Percentiles rank a stretch among this genome's conserved stretches.
Conservation (phyloP, 2,113 vertebrate species). For the Osmerus eperlanus region DNA sequence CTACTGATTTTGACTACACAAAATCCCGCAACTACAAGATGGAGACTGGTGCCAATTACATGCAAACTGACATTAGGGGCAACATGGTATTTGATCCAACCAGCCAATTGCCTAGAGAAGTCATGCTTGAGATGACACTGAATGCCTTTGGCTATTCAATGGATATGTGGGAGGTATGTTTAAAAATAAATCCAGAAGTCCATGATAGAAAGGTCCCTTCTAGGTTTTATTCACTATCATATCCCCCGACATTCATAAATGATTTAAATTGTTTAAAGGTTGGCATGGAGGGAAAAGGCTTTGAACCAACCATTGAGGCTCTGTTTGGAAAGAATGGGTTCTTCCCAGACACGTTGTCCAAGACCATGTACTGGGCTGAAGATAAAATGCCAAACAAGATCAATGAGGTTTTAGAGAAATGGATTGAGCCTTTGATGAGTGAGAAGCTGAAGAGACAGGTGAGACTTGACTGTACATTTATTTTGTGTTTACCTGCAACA, state of each 20-base stretch:
- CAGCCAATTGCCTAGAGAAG: constrained; percentile 81
- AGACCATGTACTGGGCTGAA: constrained; percentile 83
- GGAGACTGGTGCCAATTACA: constrained; percentile 31
- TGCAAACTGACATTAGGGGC: constrained; percentile 72
- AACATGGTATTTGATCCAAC: constrained; percentile 84
- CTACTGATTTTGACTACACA: constrained; percentile 69
- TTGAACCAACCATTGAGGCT: constrained; percentile 85
- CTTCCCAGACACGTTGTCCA: constrained; percentile 84
- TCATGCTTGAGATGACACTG: constrained; percentile 84
- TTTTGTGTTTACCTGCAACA: too few species aligned
- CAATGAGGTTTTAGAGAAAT: constrained; percentile 77
- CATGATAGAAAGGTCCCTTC: too few species aligned
- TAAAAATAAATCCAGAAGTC: not conserved
- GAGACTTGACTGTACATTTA: not conserved
- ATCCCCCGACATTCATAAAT: not conserved
- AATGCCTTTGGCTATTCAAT: constrained; percentile 70
- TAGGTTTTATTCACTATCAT: not conserved
- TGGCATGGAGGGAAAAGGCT: constrained; percentile 86
- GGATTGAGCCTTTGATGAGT: constrained; percentile 68
- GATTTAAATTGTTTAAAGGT: constrained; percentile 65
- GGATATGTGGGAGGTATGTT: constrained; percentile 85
- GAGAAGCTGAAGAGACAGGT: constrained; percentile 58
- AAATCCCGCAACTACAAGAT: constrained; percentile 83
- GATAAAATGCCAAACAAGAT: constrained; percentile 77
- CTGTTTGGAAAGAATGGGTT: constrained; percentile 89